Evolutionary conservation across 2,113 vertebrate species (phyloP), one percentile per base, ranked within the genome.

Genomic region (Porphyrio hochstetteri): DNA sequence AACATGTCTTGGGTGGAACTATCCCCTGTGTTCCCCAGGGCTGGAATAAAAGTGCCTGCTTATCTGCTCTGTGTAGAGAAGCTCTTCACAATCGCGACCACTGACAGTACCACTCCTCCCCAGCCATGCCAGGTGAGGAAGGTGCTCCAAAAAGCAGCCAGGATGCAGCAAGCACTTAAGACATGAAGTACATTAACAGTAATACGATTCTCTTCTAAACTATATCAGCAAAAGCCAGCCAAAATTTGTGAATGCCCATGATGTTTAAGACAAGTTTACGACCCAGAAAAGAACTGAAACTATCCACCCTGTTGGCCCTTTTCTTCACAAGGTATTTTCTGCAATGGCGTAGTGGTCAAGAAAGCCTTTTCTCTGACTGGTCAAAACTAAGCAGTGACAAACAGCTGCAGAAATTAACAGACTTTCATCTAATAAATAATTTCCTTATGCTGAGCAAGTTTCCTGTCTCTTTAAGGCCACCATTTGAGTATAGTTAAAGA

Each of bases 331-430:
- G 12, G 27, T 11, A 10, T 9, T 23, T 25, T 83, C 31, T 35
- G 48, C 12, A 44, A 68, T 6, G 16, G 7, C 29, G 79, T 42
- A 20, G 9, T 1, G 1, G 12, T 31, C 40, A 69, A 61, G 33
- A 55, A 16, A 16, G 9, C 7, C 33, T 86, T 69, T 65, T 20
- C 42, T 75, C 25, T 9, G 5, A 16, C 33, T 23, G 28, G 17
- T n/a, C 42, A 76, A n/a, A 42, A 68, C 28, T 3, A 59, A 50
- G 5, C 5, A 4, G 19, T 42, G 57, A 65, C 4, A 64, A 75
- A 57, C 6, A 10, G 13, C 23, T 72, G 29, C 27, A n/a, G 18
- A n/a, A 40, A 40, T 18, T 0, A 83, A 8, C 2, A 1, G n/a
- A 36, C 4, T 68, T 70, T 4, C 24, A n/a, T 46, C 40, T 46